phyloP scores from a whole-genome alignment of 2,113 vertebrate species.

The Hippopotamus amphibius region DNA sequence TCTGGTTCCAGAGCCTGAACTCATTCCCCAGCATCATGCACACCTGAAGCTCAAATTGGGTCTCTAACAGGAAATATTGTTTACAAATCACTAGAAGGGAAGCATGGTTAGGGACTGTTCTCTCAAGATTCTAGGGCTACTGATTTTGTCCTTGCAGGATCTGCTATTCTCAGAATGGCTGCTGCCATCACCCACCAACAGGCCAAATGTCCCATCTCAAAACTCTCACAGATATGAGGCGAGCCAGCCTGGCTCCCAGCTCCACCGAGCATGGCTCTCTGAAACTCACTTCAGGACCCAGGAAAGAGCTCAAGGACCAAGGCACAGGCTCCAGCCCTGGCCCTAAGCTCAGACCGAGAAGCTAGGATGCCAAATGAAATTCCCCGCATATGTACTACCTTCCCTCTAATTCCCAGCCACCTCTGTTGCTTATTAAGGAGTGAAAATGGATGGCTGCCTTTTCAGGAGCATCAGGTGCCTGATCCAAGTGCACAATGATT shows the following conservation, averaged over 20 bases:
- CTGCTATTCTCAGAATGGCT: not conserved
- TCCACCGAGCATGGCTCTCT: not conserved
- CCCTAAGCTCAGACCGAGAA: not conserved
- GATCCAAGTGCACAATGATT: not conserved
- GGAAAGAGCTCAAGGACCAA: not conserved
- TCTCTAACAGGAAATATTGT: not conserved
- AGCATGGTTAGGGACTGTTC: not conserved
- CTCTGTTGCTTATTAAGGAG: conserved; percentile 1
- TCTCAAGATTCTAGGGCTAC: not conserved
- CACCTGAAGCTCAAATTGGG: not conserved
- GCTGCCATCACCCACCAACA: not conserved
- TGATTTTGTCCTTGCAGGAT: not conserved
- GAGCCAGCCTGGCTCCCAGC: no score
- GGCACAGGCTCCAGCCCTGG: no score
- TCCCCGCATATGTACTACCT: not conserved
- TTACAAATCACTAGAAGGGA: not conserved
- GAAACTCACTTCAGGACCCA: not conserved
- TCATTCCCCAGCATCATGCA: not conserved
- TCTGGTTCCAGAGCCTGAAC: not conserved
- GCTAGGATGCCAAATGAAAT: not conserved
- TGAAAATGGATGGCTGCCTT: not conserved
- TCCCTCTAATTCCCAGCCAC: not conserved
- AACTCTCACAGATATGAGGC: not conserved
- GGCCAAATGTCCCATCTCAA: not conserved
- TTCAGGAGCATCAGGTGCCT: not conserved